These are phyloP conservation scores for Drosophila monieri DNA, from an alignment of 2,888 invertebrate genomes.

Conservation along the genomic window DNA sequence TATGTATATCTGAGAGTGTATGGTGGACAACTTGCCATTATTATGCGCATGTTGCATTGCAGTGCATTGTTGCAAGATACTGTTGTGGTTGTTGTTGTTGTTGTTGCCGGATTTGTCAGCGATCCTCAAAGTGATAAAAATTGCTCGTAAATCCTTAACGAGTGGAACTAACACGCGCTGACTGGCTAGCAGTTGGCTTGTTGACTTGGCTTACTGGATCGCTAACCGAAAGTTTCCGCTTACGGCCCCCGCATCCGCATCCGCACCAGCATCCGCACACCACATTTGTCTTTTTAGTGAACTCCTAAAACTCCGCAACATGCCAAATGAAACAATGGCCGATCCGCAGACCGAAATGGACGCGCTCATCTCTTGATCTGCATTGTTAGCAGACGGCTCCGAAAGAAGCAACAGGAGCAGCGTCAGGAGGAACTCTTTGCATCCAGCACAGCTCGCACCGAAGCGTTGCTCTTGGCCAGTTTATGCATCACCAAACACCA, in stretches of 20 bases:
- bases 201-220: constrained; percentile 15
- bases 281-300: constrained; percentile 76
- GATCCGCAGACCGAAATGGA: constrained; percentile 69
- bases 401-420: constrained; percentile 23
- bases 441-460: constrained; percentile 61
- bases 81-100: constrained; percentile 41
- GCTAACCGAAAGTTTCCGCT: constrained; percentile 9
- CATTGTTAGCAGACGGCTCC: constrained; percentile 66
- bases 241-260: constrained; percentile 6
- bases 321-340: constrained; percentile 72
- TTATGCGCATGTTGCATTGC: constrained; percentile 76
- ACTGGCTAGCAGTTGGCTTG: constrained; percentile 19
- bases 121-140: constrained; percentile 84
- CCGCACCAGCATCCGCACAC: constrained; percentile 45
- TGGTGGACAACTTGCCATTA: constrained; percentile 75
- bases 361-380: constrained; percentile 76
- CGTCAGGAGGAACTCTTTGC: constrained; percentile 33
- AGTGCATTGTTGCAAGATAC: constrained; percentile 47
- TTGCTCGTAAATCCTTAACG: constrained; percentile 84
- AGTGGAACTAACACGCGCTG: constrained; percentile 81
- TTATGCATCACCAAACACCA: constrained; percentile 75
- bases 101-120: constrained; percentile 83
- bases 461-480: constrained; percentile 60
- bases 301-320: constrained; percentile 58
- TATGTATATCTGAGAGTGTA: constrained; percentile 4